These are phyloP conservation scores for Atherinosoma microstoma DNA, from an alignment of 2,797 vertebrate genomes.

Conservation along the genomic window DNA sequence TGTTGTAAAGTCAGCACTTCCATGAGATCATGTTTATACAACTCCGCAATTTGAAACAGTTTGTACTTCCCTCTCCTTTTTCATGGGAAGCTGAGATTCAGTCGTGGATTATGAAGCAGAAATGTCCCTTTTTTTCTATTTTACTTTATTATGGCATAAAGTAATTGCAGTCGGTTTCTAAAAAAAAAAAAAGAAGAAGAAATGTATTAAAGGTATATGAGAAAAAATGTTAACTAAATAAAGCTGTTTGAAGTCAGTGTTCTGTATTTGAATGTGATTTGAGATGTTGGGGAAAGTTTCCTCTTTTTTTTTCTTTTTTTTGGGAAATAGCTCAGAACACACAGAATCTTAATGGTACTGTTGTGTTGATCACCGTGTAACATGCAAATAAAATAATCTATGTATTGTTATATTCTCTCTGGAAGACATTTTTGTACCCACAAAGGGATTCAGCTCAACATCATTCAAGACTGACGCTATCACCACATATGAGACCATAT, in stretches of 20 bases:
- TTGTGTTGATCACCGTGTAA: slow-evolving; percentile 81
- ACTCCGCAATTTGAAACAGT: slow-evolving; percentile 48
- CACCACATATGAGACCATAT: not conserved
- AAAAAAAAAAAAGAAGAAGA: slow-evolving; percentile 62
- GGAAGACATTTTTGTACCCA: slow-evolving; percentile 53
- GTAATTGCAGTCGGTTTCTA: slow-evolving; percentile 77
- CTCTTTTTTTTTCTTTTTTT: slow-evolving; percentile 49
- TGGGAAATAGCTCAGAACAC: slow-evolving; percentile 65
- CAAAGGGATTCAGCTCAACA: not conserved
- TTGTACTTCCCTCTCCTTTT: slow-evolving; percentile 57
- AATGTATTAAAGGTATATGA: slow-evolving; percentile 73
- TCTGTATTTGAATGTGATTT: slow-evolving; percentile 81
- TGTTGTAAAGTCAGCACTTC: slow-evolving; percentile 68
- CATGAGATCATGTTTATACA: slow-evolving; percentile 65
- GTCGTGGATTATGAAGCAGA: slow-evolving; percentile 60
- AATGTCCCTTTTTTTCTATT: slow-evolving; percentile 66
- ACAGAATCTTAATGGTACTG: slow-evolving; percentile 64
- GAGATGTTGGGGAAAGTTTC: slow-evolving; percentile 63
- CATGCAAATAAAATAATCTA: slow-evolving; percentile 82
- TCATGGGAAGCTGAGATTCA: slow-evolving; percentile 55
- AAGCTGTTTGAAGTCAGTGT: slow-evolving; percentile 83
- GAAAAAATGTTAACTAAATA: slow-evolving; percentile 80
- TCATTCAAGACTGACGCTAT: not conserved
- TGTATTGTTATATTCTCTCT: slow-evolving; percentile 73
- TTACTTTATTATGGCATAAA: slow-evolving; percentile 77